Evolutionary conservation across 2,888 invertebrate genomes (phyloP).

Genomic region (Dasypolia templi): DNA sequence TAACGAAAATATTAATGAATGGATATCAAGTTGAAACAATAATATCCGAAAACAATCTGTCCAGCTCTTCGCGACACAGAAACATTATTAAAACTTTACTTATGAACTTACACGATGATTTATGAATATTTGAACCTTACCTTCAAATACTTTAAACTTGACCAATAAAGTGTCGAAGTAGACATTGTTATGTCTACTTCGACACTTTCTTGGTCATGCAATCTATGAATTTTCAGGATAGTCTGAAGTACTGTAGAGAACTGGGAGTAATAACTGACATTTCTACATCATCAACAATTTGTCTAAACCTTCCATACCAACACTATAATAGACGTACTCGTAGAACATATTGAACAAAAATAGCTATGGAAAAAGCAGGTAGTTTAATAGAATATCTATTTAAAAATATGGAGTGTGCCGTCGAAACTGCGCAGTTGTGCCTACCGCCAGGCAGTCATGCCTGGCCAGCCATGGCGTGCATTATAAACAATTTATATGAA

Average conservation of each 20-base stretch:
- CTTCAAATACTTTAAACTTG: neutral
- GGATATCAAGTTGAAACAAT: neutral
- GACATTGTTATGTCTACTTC: no score
- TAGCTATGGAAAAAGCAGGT: neutral
- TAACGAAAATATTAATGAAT: neutral
- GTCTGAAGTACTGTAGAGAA: neutral
- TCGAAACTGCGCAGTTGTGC: slow-evolving; percentile 41
- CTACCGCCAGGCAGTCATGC: slow-evolving; percentile 42
- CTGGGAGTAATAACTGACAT: neutral
- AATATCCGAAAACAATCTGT: neutral
- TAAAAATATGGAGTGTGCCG: slow-evolving; percentile 44
- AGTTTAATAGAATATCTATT: slow-evolving; percentile 27
- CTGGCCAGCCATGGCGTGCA: slow-evolving; percentile 60
- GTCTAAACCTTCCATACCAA: neutral
- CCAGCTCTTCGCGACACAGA: neutral
- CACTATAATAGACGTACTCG: neutral
- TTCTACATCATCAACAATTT: neutral
- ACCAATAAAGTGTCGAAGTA: neutral
- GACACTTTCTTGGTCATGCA: no score
- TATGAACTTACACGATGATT: no score
- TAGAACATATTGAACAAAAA: neutral
- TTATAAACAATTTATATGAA: slow-evolving; percentile 76
- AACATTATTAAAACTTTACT: neutral
- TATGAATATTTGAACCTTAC: neutral
- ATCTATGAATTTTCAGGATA: neutral